phyloP scores from a whole-genome alignment of 2,113 vertebrate genomes.

The Bungarus multicinctus region DNA sequence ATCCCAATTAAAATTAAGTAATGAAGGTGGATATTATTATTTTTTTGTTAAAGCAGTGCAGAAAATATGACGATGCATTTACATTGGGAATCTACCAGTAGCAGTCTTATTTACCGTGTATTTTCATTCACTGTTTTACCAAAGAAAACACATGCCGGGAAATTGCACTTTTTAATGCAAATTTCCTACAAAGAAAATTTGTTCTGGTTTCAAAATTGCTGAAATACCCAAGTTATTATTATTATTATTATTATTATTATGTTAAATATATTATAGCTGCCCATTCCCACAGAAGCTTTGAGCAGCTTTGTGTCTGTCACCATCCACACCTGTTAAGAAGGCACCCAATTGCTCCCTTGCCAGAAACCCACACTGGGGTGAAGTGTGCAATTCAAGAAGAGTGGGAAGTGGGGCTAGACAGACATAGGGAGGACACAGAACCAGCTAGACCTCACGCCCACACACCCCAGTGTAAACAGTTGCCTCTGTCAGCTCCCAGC shows the following conservation, averaged over 20 bases:
- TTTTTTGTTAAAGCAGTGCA: neutral
- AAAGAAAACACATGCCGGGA: neutral
- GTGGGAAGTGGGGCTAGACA: conserved; percentile 19
- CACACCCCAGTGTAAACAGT: conserved; percentile 30
- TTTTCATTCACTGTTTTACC: neutral
- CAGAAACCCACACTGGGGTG: neutral
- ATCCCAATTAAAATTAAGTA: neutral
- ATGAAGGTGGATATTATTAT: neutral
- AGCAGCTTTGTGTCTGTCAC: neutral
- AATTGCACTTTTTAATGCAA: neutral
- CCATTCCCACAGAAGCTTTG: neutral
- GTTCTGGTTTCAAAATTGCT: neutral
- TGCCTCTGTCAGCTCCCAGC: conserved; percentile 13
- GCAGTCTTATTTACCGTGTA: neutral
- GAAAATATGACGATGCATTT: neutral
- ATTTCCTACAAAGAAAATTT: neutral
- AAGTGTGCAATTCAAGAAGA: neutral
- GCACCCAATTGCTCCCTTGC: neutral
- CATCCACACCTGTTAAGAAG: neutral
- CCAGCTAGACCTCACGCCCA: conserved; percentile 33
- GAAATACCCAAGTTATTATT: neutral
- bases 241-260: neutral
- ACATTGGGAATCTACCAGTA: neutral
- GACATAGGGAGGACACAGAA: conserved; percentile 30
- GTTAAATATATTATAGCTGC: neutral